Percentiles rank a stretch among this genome's conserved stretches.
Conservation (phyloP, 53 echinoderm and acorn worm genomes). For the Crossaster papposus region DNA sequence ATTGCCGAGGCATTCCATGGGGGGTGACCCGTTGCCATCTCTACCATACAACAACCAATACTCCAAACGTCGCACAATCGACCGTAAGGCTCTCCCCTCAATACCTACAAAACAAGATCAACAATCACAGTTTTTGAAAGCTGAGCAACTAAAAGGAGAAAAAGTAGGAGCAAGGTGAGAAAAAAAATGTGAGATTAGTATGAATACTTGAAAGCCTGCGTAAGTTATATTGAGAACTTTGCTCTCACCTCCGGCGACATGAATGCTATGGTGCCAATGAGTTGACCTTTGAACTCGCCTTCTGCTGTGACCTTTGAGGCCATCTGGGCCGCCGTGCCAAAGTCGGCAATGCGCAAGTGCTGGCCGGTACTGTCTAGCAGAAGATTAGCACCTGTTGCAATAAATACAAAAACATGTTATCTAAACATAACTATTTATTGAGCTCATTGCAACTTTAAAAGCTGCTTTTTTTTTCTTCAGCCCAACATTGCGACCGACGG, state of each 20-base stretch:
- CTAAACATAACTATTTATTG: neutral
- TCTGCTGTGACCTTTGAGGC: slow-evolving; percentile 88
- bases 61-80: slow-evolving; percentile 97
- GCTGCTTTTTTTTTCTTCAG: no score
- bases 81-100: slow-evolving; percentile 94
- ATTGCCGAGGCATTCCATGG: slow-evolving; percentile 89
- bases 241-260: slow-evolving; percentile 97
- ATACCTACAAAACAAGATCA: slow-evolving; percentile 63
- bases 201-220: no score
- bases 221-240: no score
- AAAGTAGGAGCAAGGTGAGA: no score
- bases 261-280: slow-evolving; percentile 94
- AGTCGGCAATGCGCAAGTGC: slow-evolving; percentile 90
- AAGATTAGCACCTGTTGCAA: slow-evolving; percentile 87
- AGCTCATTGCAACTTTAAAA: no score
- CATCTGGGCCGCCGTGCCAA: slow-evolving; percentile 96
- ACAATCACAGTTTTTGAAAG: neutral
- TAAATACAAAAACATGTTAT: neutral
- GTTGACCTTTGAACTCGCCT: slow-evolving; percentile 98
- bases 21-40: slow-evolving; percentile 89
- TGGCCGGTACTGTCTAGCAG: slow-evolving; percentile 97
- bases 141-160: neutral
- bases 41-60: slow-evolving; percentile 91
- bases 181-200: no score
- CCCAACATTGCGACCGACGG: no score